Conservation (phyloP, 2,113 vertebrate species). For the Ondatra zibethicus region DNA sequence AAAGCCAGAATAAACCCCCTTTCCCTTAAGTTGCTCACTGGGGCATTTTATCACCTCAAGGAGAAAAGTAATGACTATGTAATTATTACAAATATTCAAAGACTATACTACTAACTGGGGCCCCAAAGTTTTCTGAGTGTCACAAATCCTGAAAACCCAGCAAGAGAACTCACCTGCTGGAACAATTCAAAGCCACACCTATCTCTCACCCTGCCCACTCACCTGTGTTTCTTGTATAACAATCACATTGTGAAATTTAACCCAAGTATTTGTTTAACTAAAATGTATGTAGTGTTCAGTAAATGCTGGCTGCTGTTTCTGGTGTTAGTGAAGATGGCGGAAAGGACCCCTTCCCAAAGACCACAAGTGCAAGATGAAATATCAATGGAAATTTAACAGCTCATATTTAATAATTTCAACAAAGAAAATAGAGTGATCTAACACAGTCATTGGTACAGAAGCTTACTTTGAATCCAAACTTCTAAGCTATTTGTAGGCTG, state of each 20-base stretch:
- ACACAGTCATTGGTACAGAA: not conserved
- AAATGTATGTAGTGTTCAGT: not conserved
- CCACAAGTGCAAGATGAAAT: not conserved
- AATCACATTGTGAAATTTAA: not conserved
- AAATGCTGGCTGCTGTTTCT: not conserved
- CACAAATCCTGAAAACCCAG: not conserved
- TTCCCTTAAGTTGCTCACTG: not conserved
- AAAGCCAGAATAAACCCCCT: not conserved
- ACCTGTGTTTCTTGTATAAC: not conserved
- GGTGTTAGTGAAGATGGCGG: not conserved
- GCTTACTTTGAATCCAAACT: not conserved
- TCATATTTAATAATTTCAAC: not conserved
- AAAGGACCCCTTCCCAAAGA: not conserved
- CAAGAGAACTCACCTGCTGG: not conserved
- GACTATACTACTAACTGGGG: not conserved
- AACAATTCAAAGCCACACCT: not conserved
- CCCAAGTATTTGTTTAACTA: not conserved
- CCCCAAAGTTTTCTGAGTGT: not conserved
- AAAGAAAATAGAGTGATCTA: not conserved
- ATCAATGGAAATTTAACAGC: not conserved
- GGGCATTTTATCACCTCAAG: not conserved
- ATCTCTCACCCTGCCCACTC: not conserved
- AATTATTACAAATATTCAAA: conserved; percentile 22
- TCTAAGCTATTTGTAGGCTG: not conserved
- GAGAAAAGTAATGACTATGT: not conserved